Evolutionary conservation across 2,888 invertebrate species (phyloP).

Genomic region (Stenodera caucasica): DNA sequence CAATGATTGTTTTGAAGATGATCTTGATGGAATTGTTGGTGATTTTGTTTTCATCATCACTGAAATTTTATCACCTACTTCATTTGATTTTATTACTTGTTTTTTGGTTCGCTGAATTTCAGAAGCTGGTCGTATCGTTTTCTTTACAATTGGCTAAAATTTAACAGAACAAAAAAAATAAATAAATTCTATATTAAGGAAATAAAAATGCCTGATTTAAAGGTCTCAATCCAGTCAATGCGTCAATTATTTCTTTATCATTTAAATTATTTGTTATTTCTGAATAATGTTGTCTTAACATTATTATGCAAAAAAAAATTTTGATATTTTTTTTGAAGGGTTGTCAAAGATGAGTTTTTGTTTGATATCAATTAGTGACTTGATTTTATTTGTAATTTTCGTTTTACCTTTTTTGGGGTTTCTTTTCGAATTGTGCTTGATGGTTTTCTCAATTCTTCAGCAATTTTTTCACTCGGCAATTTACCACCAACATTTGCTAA

Average conservation of each 20-base stretch:
- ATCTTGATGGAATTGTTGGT: conserved; percentile 4
- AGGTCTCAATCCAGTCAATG: conserved; percentile 20
- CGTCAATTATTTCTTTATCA: conserved; percentile 30
- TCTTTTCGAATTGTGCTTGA: conserved; percentile 17
- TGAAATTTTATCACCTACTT: conserved; percentile 1
- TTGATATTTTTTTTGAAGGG: not conserved
- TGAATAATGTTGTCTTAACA: conserved; percentile 36
- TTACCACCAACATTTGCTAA: conserved; percentile 55
- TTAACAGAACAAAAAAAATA: too few relatives aligned
- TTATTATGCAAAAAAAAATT: conserved; percentile 12
- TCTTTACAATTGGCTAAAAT: conserved; percentile 29
- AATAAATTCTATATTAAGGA: not conserved
- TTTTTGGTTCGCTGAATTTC: not conserved
- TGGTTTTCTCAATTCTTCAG: not conserved
- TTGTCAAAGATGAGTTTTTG: too few relatives aligned
- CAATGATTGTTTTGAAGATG: conserved; percentile 42
- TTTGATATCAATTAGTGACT: too few relatives aligned
- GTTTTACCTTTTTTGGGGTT: too few relatives aligned
- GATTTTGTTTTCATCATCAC: not conserved
- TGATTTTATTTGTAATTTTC: too few relatives aligned
- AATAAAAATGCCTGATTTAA: conserved; percentile 16
- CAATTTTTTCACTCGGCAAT: conserved; percentile 48
- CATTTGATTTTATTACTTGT: conserved; percentile 11
- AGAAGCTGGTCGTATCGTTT: conserved; percentile 20
- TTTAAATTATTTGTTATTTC: conserved; percentile 33